Evolutionary conservation across 2,797 vertebrate species (phyloP).

Genomic region (Chlorospingus flavigularis): DNA sequence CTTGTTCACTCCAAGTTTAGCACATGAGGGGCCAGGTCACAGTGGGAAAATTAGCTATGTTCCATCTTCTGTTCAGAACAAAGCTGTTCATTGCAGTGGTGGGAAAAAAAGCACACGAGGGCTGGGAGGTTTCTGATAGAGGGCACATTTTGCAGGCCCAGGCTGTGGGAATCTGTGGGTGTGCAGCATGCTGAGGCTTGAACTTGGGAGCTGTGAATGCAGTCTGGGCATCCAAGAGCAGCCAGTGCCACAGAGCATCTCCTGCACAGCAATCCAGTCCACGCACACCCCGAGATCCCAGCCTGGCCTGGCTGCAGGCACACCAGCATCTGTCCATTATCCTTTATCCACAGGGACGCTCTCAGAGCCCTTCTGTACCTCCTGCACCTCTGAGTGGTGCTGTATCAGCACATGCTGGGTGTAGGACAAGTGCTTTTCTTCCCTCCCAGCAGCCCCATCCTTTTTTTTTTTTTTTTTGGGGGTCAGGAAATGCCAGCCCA

Average conservation of each 20-base stretch:
- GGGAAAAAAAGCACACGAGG: background rate
- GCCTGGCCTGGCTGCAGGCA: background rate
- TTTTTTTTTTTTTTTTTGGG: background rate
- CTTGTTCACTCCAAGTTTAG: background rate
- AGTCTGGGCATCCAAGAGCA: background rate
- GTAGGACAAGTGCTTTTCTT: background rate
- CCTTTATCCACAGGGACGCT: background rate
- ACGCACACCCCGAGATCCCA: background rate
- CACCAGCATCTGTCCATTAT: background rate
- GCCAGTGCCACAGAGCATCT: conserved; percentile 30
- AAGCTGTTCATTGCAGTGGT: background rate
- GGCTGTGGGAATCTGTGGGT: conserved; percentile 44
- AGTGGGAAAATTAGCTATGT: accelerated
- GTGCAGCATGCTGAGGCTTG: conserved; percentile 24
- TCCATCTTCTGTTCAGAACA: background rate
- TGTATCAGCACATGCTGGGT: background rate
- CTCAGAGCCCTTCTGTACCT: background rate
- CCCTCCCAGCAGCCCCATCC: background rate
- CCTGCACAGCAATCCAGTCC: background rate
- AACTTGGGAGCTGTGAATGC: conserved; percentile 8
- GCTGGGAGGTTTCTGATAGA: background rate
- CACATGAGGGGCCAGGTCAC: background rate
- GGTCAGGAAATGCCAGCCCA: conserved; percentile 47
- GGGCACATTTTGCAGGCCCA: background rate
- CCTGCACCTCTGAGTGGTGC: background rate